Conservation (phyloP, 2,888 invertebrate genomes). For the Balanococcus diminutus region DNA sequence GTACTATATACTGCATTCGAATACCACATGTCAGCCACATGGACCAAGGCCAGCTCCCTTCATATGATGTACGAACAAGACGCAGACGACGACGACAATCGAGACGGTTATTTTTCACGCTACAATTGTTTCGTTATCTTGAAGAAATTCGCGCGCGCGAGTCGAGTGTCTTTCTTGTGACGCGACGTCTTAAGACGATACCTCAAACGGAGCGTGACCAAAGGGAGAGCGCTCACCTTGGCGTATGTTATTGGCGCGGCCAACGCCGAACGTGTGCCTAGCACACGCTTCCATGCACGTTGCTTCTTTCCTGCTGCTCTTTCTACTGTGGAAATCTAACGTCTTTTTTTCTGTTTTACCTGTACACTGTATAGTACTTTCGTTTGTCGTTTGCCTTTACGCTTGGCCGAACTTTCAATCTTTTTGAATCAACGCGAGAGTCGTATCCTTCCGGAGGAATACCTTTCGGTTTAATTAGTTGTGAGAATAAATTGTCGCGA, state of each 20-base stretch:
- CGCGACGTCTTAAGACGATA: not conserved
- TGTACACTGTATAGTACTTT: too few relatives aligned
- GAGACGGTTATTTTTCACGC: conserved; percentile 30
- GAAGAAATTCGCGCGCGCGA: not conserved
- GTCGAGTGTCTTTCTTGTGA: not conserved
- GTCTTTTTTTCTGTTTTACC: conserved; percentile 1
- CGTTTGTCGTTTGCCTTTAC: not conserved
- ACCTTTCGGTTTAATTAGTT: not conserved
- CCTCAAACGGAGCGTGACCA: not conserved
- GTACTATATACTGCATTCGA: not conserved
- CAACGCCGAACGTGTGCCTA: not conserved
- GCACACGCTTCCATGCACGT: not conserved
- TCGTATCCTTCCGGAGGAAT: not conserved
- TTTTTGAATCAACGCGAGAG: not conserved
- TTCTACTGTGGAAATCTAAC: not conserved
- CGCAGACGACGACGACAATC: not conserved
- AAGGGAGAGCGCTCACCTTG: not conserved
- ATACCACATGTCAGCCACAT: not conserved
- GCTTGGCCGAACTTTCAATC: conserved; percentile 2
- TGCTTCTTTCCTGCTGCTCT: not conserved
- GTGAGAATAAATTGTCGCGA: not conserved
- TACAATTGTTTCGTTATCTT: not conserved
- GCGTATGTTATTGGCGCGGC: not conserved
- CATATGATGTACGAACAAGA: not conserved
- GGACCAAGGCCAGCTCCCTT: not conserved